Conservation (phyloP, 2,888 invertebrate genomes). For the Operophtera brumata region DNA sequence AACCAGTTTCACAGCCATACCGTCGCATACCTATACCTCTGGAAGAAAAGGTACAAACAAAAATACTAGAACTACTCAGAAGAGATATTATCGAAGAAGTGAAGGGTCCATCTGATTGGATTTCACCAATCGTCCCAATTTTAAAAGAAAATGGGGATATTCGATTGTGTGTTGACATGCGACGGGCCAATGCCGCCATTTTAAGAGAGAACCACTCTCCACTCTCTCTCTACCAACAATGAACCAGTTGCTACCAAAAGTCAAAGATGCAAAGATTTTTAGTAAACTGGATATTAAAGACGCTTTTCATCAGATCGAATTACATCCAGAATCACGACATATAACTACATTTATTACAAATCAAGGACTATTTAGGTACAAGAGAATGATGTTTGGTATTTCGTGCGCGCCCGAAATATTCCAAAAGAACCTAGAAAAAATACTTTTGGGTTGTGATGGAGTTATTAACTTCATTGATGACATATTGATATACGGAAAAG, state of each 20-base stretch:
- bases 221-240: constrained; percentile 37
- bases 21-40: constrained; percentile 22
- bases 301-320: constrained; percentile 19
- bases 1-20: constrained; percentile 24
- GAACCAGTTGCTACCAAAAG: constrained; percentile 32
- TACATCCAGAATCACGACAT: constrained; percentile 8
- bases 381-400: constrained; percentile 21
- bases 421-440: background rate
- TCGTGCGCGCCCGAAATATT: constrained; percentile 14
- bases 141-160: constrained; percentile 34
- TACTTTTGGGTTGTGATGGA: background rate
- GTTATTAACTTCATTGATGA: constrained; percentile 1
- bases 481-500: background rate
- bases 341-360: constrained; percentile 7
- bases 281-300: constrained; percentile 21
- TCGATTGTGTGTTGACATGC: constrained; percentile 38
- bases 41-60: constrained; percentile 22
- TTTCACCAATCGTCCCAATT: constrained; percentile 35
- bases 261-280: constrained; percentile 14
- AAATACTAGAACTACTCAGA: constrained; percentile 28
- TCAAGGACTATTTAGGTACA: constrained; percentile 7
- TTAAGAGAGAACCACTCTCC: constrained; percentile 38
- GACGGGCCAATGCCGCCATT: constrained; percentile 40
- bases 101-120: constrained; percentile 29
- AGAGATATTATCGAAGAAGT: constrained; percentile 34